phyloP scores from a whole-genome alignment of 2,888 invertebrate genomes.

The Neocrepidodera transversa region DNA sequence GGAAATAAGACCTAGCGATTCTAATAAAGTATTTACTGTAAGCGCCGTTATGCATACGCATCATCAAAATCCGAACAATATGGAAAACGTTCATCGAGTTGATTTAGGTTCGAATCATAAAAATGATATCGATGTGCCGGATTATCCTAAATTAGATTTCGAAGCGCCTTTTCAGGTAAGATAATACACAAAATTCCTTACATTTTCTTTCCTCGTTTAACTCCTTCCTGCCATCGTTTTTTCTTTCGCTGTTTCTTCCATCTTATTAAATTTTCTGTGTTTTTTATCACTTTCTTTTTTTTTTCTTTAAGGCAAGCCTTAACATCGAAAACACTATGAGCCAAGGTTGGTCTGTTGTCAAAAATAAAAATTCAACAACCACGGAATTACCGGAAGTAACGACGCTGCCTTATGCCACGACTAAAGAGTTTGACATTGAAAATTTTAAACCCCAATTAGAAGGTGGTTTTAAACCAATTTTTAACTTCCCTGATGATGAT shows the following conservation, averaged over 20 bases:
- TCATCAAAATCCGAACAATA: constrained; percentile 41
- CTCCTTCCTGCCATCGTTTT: no score
- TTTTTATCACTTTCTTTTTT: no score
- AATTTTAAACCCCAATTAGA: constrained; percentile 73
- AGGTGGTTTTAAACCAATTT: constrained; percentile 75
- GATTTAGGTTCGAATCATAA: constrained; percentile 35
- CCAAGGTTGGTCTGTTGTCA: constrained; percentile 69
- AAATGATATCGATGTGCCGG: constrained; percentile 37
- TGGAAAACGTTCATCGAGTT: constrained; percentile 21
- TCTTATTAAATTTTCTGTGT: no score
- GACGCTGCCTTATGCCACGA: constrained; percentile 54
- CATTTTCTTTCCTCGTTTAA: neutral
- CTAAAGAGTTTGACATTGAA: constrained; percentile 68
- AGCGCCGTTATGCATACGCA: constrained; percentile 60
- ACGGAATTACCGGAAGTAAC: constrained; percentile 50
- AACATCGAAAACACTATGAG: constrained; percentile 55
- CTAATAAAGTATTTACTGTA: constrained; percentile 55
- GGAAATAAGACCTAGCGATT: constrained; percentile 54
- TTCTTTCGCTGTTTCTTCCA: no score
- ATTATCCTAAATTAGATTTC: constrained; percentile 62
- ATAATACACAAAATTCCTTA: neutral
- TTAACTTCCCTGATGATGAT: constrained; percentile 56
- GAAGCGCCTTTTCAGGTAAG: constrained; percentile 76
- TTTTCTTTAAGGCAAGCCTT: constrained; percentile 7
- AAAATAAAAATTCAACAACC: constrained; percentile 51